Evolutionary conservation across 2,113 vertebrate genomes (phyloP), one percentile per base, ranked within the genome.

Genomic region (Paratilapia polleni): DNA sequence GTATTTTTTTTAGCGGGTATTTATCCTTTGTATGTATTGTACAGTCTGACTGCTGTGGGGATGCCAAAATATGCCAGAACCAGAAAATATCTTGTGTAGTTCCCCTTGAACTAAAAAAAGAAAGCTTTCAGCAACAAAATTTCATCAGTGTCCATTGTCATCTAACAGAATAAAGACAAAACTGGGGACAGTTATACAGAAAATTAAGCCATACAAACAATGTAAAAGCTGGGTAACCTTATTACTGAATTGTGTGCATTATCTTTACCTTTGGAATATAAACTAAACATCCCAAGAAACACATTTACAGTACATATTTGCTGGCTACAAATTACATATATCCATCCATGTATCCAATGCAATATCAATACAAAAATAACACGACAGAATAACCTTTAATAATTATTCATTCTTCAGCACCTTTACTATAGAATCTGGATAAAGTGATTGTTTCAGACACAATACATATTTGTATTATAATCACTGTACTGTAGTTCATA

Each of bases 51-150:
- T n/a, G n/a, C n/a, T n/a, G n/a, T n/a, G n/a, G n/a, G n/a, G n/a
- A n/a, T n/a, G n/a, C n/a, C n/a, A n/a, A n/a, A n/a, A n/a, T 73
- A 31, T 52, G 49, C 17, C 49, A 52, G 28, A 70, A 41, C 49
- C 66, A 70, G 64, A 52, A 52, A 49, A 70, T 15, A 73, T 52
- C 43, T 52, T 73, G 66, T 73, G 66, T 73, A 73, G 43, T 73
- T 70, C 52, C 66, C 66, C 43, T 31, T 73, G 66, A 73, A 52
- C 66, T 73, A 34, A 73, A 43, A 43, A 11, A 43, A 73, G 15
- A 5, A 10, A 52, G 26, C 47, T 34, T 34, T 73, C 47, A 73
- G 47, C 68, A 73, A 34, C 47, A 54, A n/a, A 52, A 34, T 52
- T 19, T 52, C 68, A 73, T 73, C 68, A 73, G 47, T 47, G 68